A percentile compares a stretch with the other conserved stretches of the same genome.
phyloP scores from a whole-genome alignment of 2,888 invertebrate species.

The Ptilodon capucinus region DNA sequence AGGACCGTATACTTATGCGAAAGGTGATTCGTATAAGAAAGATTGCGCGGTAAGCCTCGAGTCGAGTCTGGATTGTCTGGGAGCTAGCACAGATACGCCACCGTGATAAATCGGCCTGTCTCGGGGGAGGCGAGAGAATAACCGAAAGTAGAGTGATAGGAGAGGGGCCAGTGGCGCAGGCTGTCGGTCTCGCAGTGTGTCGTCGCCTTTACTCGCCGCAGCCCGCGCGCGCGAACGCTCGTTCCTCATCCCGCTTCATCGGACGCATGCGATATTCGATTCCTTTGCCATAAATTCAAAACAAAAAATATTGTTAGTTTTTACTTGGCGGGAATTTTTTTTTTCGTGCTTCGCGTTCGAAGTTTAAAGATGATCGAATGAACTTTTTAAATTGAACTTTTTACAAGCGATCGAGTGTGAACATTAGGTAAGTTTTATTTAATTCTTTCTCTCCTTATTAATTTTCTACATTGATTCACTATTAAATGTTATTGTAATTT shows the following conservation, averaged over 20 bases:
- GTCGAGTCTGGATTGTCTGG: slow-evolving; percentile 50
- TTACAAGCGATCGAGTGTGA: slow-evolving; percentile 26
- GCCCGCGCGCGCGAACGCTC: slow-evolving; percentile 56
- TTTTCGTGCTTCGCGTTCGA: slow-evolving; percentile 37
- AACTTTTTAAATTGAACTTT: slow-evolving; percentile 27
- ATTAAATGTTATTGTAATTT: too few relatives aligned
- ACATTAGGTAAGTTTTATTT: slow-evolving; percentile 48
- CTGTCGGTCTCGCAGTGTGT: slow-evolving; percentile 63
- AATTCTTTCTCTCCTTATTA: too few relatives aligned
- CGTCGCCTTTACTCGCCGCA: slow-evolving; percentile 61
- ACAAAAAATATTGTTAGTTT: slow-evolving; percentile 28
- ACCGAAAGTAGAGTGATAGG: slow-evolving; percentile 76
- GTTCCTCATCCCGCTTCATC: slow-evolving; percentile 21
- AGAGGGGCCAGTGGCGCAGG: slow-evolving; percentile 65
- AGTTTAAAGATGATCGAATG: slow-evolving; percentile 44
- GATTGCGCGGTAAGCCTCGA: slow-evolving; percentile 38
- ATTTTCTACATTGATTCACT: too few relatives aligned
- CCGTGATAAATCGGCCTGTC: slow-evolving; percentile 71
- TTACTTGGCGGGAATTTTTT: slow-evolving; percentile 25
- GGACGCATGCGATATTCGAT: slow-evolving; percentile 35
- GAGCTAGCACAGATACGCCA: slow-evolving; percentile 51
- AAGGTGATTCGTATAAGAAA: slow-evolving; percentile 45
- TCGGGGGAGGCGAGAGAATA: slow-evolving; percentile 68
- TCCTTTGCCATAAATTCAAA: slow-evolving; percentile 28
- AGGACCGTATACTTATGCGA: slow-evolving; percentile 16